Evolutionary conservation across 1,140 invertebrate species (phyloP).

Genomic region (Scaptomyza montana): DNA sequence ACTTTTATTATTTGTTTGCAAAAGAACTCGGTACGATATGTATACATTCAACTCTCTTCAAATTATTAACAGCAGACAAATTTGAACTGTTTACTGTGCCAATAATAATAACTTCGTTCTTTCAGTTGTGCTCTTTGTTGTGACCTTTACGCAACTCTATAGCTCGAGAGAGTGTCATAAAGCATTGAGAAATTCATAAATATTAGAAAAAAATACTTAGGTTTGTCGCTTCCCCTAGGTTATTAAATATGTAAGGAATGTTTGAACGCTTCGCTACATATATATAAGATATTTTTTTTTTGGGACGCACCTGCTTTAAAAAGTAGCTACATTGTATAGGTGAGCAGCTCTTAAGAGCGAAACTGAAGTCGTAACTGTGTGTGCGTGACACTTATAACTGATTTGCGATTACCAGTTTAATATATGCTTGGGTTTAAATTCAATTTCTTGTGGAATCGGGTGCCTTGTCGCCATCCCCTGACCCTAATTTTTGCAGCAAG

Average conservation of each 20-base stretch:
- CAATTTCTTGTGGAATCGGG: not conserved
- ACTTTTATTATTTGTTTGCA: too few relatives aligned
- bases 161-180: constrained; percentile 21
- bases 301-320: constrained; percentile 30
- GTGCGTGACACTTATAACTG: constrained; percentile 36
- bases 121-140: constrained; percentile 1
- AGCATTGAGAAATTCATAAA: constrained; percentile 9
- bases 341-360: not conserved
- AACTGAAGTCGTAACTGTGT: constrained; percentile 18
- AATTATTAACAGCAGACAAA: not conserved
- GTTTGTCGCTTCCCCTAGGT: constrained; percentile 13
- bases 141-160: constrained; percentile 35
- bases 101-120: not conserved
- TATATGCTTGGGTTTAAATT: constrained; percentile 10
- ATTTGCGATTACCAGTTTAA: constrained; percentile 23
- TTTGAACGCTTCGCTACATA: constrained; percentile 36
- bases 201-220: constrained; percentile 7
- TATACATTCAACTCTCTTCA: not conserved
- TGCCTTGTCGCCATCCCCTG: constrained; percentile 39
- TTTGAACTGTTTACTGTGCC: not conserved
- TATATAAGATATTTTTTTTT: constrained; percentile 21
- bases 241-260: constrained; percentile 63
- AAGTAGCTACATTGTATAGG: not conserved
- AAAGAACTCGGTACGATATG: not conserved
- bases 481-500: constrained; percentile 69